Conservation (phyloP, 2,888 invertebrate species). For the Lepidochrysops patricia region DNA sequence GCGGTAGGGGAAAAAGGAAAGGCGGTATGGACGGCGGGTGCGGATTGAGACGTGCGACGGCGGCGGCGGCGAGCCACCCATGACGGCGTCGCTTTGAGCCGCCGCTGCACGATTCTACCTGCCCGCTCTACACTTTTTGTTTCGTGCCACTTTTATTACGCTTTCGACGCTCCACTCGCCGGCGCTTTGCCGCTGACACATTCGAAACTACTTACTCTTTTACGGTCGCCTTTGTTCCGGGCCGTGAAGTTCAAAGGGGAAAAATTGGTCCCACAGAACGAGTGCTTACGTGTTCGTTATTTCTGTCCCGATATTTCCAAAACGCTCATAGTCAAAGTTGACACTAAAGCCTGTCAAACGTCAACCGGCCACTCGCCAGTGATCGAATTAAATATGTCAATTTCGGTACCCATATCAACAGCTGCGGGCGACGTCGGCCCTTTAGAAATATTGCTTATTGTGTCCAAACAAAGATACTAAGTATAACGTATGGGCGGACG, state of each 20-base stretch:
- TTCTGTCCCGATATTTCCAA: conserved; percentile 30
- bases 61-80: conserved; percentile 73
- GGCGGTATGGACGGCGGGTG: conserved; percentile 68
- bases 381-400: conserved; percentile 76
- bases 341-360: conserved; percentile 73
- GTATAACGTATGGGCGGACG: conserved; percentile 75
- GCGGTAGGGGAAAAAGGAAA: conserved; percentile 73
- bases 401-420: conserved; percentile 74
- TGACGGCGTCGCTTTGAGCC: conserved; percentile 67
- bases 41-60: conserved; percentile 74
- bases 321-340: conserved; percentile 65
- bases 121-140: conserved; percentile 55
- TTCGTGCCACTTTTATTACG: conserved; percentile 69
- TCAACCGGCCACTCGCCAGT: conserved; percentile 45
- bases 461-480: conserved; percentile 76
- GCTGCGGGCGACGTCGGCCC: conserved; percentile 71
- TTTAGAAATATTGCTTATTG: conserved; percentile 75
- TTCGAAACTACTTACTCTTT: conserved; percentile 64
- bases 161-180: conserved; percentile 50
- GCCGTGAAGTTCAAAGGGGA: conserved; percentile 55
- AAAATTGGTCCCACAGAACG: conserved; percentile 52
- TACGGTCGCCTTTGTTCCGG: conserved; percentile 57
- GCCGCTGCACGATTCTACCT: conserved; percentile 46
- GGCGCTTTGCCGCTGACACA: conserved; percentile 61
- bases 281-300: conserved; percentile 22